These are phyloP conservation scores for Stenopsyche tienmushanensis DNA, from an alignment of 1,140 invertebrate species.

Conservation along the genomic window DNA sequence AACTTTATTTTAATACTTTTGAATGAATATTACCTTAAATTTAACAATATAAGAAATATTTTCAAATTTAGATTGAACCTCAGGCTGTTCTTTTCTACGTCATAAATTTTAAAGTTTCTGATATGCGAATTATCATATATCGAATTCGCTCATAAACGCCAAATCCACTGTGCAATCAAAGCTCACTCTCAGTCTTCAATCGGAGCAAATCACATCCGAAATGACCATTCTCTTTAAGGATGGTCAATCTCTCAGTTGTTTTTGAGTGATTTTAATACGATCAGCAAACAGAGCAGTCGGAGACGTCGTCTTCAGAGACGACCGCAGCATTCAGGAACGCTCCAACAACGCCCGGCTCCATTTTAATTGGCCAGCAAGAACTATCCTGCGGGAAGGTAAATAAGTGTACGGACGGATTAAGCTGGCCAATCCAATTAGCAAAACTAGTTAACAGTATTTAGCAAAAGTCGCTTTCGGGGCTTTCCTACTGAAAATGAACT, in stretches of 20 bases:
- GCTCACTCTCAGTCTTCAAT: no score
- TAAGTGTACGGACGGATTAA: conserved; percentile 36
- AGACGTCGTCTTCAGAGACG: not conserved
- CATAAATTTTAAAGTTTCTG: no score
- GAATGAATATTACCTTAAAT: no score
- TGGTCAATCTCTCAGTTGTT: not conserved
- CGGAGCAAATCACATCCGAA: no score
- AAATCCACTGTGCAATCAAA: not conserved
- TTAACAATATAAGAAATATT: no score
- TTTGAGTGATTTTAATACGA: not conserved
- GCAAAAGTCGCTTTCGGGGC: conserved; percentile 8
- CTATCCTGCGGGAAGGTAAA: conserved; percentile 30
- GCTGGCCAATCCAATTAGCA: conserved; percentile 35
- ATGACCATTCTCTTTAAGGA: no score
- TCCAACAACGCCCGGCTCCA: conserved; percentile 1
- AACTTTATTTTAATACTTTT: no score
- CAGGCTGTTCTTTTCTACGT: no score
- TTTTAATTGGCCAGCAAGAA: conserved; percentile 33
- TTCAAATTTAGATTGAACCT: no score
- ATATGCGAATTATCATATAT: no score
- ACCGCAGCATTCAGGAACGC: not conserved
- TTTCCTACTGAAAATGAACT: no score
- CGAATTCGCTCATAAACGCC: no score
- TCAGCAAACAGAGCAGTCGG: not conserved
- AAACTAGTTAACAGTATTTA: conserved; percentile 38